Conservation (phyloP, 2,113 vertebrate genomes). For the Megaceryle maxima region DNA sequence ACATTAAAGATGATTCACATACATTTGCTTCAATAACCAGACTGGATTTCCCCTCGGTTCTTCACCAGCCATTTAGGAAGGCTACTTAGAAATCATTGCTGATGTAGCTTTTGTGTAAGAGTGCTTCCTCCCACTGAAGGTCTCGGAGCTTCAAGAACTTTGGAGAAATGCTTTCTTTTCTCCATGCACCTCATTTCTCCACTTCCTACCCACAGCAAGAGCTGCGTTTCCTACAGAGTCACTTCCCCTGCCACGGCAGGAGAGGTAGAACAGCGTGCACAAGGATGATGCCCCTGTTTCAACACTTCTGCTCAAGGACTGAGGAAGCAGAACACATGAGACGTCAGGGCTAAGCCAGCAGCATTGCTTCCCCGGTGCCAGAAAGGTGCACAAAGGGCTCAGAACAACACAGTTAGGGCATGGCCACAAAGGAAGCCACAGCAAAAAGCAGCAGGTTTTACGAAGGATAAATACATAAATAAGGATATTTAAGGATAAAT, state of each 20-base stretch:
- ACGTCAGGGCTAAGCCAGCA: not conserved
- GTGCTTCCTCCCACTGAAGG: not conserved
- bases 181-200: not conserved
- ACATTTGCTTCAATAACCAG: not conserved
- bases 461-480: too few species aligned
- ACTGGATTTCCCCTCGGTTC: not conserved
- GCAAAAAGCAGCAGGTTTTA: not conserved
- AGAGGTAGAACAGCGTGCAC: not conserved
- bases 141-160: not conserved
- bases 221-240: not conserved
- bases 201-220: not conserved
- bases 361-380: not conserved
- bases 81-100: not conserved
- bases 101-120: not conserved
- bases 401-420: not conserved
- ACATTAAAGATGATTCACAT: not conserved
- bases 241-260: not conserved
- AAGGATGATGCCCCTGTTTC: not conserved
- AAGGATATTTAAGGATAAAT: too few species aligned
- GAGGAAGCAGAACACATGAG: not conserved
- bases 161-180: not conserved
- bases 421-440: not conserved
- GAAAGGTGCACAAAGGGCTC: not conserved
- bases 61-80: not conserved
- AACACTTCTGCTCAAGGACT: not conserved